These are phyloP conservation scores for Jacana jacana DNA, from an alignment of 2,113 vertebrate genomes.

Conservation along the genomic window DNA sequence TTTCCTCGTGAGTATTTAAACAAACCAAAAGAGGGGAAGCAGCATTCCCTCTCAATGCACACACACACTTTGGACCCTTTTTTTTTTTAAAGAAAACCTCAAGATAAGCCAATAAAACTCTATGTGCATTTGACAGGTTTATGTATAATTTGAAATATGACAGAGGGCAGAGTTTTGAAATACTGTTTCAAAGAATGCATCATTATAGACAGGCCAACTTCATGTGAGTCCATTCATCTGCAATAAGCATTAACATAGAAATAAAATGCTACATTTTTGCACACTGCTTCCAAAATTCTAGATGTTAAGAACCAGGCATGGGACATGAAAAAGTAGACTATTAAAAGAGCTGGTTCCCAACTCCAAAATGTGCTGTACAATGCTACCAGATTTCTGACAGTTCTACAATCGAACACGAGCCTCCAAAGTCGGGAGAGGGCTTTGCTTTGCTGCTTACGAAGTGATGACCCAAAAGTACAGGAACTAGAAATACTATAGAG, in stretches of 20 bases:
- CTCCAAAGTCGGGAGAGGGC: background rate
- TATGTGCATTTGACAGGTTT: background rate
- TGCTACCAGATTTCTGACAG: background rate
- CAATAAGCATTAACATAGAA: background rate
- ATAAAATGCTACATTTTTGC: background rate
- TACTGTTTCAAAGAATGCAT: background rate
- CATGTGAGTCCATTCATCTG: background rate
- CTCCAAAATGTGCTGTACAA: background rate
- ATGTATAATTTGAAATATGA: background rate
- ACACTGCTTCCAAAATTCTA: background rate
- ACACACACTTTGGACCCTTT: background rate
- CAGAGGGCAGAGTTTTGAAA: background rate
- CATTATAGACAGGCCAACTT: background rate
- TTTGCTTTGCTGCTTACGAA: background rate
- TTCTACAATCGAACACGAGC: accelerated
- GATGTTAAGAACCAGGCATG: background rate
- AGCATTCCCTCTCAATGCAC: background rate
- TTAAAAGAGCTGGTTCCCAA: background rate
- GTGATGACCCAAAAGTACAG: background rate
- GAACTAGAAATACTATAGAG: background rate
- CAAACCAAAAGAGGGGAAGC: background rate
- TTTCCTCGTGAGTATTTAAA: background rate
- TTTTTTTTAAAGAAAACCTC: background rate
- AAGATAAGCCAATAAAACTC: background rate
- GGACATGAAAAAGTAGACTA: background rate